Percentiles rank a stretch among this genome's conserved stretches.
Conservation (phyloP, 2,113 vertebrate genomes). For the Rhynchopsitta pachyrhyncha region DNA sequence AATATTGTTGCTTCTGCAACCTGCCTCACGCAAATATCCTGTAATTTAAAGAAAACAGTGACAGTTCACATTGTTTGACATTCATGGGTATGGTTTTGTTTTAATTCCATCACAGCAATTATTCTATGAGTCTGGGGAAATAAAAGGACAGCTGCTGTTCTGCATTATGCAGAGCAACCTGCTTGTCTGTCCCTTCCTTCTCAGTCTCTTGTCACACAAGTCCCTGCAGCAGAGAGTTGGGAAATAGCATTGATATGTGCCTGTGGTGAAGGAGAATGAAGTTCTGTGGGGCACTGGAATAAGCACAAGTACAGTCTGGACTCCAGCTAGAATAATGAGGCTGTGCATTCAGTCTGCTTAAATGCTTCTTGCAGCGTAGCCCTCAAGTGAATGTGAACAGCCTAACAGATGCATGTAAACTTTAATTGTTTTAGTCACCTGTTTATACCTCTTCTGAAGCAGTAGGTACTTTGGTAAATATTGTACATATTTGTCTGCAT, state of each 20-base stretch:
- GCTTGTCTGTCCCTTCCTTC: neutral
- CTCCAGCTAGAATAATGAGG: neutral
- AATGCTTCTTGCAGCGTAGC: neutral
- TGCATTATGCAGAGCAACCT: neutral
- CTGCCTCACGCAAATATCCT: neutral
- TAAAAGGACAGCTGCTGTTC: neutral
- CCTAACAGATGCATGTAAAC: neutral
- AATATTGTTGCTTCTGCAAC: neutral
- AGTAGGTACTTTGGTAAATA: neutral
- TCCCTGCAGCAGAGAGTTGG: neutral
- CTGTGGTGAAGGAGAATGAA: neutral
- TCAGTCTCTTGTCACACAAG: neutral
- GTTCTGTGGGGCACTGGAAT: neutral
- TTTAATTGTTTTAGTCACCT: neutral
- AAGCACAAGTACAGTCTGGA: neutral
- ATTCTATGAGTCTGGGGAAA: neutral
- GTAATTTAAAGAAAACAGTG: neutral
- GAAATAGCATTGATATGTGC: neutral
- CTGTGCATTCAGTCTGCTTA: neutral
- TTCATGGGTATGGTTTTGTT: neutral
- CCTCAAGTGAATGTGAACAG: slow-evolving; percentile 3
- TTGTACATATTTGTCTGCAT: neutral
- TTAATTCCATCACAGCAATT: neutral
- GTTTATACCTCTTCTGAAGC: slow-evolving; percentile 31
- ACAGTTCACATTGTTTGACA: neutral